Conservation (phyloP, 2,113 vertebrate species). For the Seriola quinqueradiata region DNA sequence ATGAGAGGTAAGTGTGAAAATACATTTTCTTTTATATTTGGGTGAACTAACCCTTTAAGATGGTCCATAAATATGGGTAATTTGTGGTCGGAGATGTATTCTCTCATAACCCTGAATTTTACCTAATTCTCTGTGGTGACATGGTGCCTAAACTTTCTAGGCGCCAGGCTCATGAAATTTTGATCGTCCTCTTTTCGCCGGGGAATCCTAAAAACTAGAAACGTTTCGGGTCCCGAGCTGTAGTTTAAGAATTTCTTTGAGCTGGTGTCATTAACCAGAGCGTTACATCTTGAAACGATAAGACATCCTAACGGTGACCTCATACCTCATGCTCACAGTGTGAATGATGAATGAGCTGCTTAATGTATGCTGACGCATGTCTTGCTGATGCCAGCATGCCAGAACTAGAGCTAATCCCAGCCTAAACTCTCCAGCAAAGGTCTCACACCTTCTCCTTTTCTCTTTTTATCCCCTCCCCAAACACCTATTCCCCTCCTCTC, state of each 20-base stretch:
- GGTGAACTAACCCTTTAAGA: background rate
- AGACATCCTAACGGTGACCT: constrained; percentile 56
- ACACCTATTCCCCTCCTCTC: background rate
- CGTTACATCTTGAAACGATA: constrained; percentile 24
- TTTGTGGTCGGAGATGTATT: background rate
- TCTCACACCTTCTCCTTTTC: constrained; percentile 27
- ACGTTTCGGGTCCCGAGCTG: constrained; percentile 4
- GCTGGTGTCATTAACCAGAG: constrained; percentile 43
- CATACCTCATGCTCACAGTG: constrained; percentile 39
- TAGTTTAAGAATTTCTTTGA: constrained; percentile 31
- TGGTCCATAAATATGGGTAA: background rate
- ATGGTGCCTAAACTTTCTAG: constrained; percentile 5
- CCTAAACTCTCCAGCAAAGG: constrained; percentile 45
- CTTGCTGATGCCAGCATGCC: constrained; percentile 57
- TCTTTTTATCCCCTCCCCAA: constrained; percentile 11
- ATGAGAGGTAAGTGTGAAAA: background rate
- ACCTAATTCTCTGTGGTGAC: constrained; percentile 2
- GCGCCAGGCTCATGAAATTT: constrained; percentile 37
- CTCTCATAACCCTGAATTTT: constrained; percentile 10
- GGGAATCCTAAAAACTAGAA: constrained; percentile 21
- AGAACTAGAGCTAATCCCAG: constrained; percentile 53
- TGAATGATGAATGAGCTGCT: constrained; percentile 69
- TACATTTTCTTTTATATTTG: background rate
- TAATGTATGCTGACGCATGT: constrained; percentile 74
- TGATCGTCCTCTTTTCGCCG: background rate